Percentiles rank a stretch among this genome's conserved stretches.
Conservation (phyloP, 2,113 vertebrate genomes). For the Lepus americanus region DNA sequence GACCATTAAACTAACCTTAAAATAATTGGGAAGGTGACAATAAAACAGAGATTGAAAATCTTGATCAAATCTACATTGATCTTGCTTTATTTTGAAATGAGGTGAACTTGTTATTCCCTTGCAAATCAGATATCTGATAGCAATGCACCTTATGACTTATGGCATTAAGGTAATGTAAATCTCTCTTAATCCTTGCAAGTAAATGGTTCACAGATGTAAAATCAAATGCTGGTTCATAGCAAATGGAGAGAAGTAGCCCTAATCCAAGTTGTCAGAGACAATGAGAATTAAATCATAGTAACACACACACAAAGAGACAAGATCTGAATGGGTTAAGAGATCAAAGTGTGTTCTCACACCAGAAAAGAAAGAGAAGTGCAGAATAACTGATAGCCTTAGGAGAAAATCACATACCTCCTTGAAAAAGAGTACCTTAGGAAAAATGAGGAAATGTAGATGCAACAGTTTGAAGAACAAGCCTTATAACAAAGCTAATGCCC, state of each 20-base stretch:
- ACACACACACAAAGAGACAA: constrained; percentile 74
- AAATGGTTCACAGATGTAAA: constrained; percentile 82
- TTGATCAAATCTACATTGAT: constrained; percentile 76
- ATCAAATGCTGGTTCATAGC: constrained; percentile 70
- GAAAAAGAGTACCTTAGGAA: constrained; percentile 37
- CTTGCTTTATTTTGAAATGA: constrained; percentile 78
- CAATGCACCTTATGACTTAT: constrained; percentile 78
- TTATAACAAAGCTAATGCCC: constrained; percentile 58
- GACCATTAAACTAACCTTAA: constrained; percentile 68
- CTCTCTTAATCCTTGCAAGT: constrained; percentile 80
- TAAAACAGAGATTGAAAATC: constrained; percentile 62
- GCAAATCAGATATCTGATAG: constrained; percentile 78
- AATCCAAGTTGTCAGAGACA: constrained; percentile 73
- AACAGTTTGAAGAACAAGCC: constrained; percentile 36
- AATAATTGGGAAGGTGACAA: constrained; percentile 66
- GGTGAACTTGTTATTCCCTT: constrained; percentile 76
- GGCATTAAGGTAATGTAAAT: constrained; percentile 83
- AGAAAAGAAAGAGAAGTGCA: constrained; percentile 24
- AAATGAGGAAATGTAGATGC: constrained; percentile 49
- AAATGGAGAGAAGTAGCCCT: constrained; percentile 71
- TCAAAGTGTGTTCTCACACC: constrained; percentile 76
- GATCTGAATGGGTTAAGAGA: constrained; percentile 82
- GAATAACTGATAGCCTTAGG: constrained; percentile 64
- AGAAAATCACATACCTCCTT: constrained; percentile 23
- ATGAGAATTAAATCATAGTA: constrained; percentile 77